A percentile compares a stretch with the other conserved stretches of the same genome.
phyloP scores from a whole-genome alignment of 2,888 invertebrate species.

The Leptarthrus brevirostris region DNA sequence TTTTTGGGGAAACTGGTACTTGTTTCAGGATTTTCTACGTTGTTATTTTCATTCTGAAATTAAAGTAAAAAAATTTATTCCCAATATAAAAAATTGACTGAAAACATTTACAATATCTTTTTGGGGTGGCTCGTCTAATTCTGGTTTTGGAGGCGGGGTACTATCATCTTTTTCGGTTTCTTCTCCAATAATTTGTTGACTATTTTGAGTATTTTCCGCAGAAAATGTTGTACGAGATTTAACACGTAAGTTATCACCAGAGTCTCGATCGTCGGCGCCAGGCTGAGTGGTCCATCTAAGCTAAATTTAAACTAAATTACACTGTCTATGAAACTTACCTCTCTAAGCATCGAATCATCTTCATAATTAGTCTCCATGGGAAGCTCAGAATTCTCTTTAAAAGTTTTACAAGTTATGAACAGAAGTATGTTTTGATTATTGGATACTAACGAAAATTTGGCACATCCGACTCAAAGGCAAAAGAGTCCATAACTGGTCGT shows the following conservation, averaged over 20 bases:
- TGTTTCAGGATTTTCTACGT: too few species aligned
- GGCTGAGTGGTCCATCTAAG: neutral
- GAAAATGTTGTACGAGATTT: neutral
- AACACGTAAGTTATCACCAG: constrained; percentile 7
- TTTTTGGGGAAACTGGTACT: too few species aligned
- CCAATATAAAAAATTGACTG: too few species aligned
- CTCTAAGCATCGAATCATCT: neutral
- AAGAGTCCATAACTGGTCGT: neutral
- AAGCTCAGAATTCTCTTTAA: neutral
- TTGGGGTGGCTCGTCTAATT: neutral
- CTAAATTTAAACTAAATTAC: neutral
- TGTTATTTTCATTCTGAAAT: too few species aligned
- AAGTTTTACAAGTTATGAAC: neutral
- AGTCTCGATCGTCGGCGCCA: constrained; percentile 5
- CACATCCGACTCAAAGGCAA: neutral
- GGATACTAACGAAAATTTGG: neutral
- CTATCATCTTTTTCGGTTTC: neutral
- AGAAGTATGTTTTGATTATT: too few species aligned
- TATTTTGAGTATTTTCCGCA: neutral
- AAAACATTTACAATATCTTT: neutral
- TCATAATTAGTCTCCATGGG: neutral
- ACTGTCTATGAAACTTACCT: neutral
- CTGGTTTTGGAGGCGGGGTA: neutral
- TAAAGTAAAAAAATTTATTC: too few species aligned
- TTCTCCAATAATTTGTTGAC: neutral